These are phyloP conservation scores for Limnephilus rhombicus DNA, from an alignment of 2,888 invertebrate species.

Conservation along the genomic window DNA sequence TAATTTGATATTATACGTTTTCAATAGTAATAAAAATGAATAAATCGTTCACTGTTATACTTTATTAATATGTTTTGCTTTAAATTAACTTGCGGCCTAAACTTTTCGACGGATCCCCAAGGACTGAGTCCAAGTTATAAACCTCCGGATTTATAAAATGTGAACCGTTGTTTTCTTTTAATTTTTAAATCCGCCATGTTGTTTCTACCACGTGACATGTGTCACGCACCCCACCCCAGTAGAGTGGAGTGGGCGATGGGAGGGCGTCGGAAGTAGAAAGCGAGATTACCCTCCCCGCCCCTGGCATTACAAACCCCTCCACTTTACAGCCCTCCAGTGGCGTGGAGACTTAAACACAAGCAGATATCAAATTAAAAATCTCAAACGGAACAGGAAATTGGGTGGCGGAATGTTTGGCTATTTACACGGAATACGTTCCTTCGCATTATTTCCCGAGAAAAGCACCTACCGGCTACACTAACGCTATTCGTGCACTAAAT, in stretches of 20 bases:
- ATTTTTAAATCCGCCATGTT: conserved; percentile 64
- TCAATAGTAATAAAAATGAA: neutral
- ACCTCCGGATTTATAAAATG: conserved; percentile 55
- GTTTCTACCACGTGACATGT: conserved; percentile 60
- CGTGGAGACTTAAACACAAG: conserved; percentile 54
- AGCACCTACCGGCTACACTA: neutral
- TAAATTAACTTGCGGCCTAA: neutral
- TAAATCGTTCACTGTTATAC: neutral
- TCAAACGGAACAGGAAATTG: conserved; percentile 55
- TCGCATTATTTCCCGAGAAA: neutral
- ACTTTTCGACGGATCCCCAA: neutral
- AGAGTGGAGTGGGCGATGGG: neutral
- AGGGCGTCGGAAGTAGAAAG: neutral
- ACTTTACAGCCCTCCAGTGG: conserved; percentile 46
- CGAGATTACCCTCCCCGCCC: conserved; percentile 57
- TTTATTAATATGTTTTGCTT: neutral
- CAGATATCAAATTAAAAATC: conserved; percentile 60
- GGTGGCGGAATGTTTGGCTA: conserved; percentile 25
- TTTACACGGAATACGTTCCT: conserved; percentile 15
- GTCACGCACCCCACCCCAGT: conserved; percentile 62
- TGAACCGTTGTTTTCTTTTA: conserved; percentile 60
- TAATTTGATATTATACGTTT: neutral
- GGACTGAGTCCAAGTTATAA: neutral
- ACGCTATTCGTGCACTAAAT: neutral
- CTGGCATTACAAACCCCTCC: conserved; percentile 11